phyloP scores from a whole-genome alignment of 2,888 invertebrate species.

The Melieria crassipennis region DNA sequence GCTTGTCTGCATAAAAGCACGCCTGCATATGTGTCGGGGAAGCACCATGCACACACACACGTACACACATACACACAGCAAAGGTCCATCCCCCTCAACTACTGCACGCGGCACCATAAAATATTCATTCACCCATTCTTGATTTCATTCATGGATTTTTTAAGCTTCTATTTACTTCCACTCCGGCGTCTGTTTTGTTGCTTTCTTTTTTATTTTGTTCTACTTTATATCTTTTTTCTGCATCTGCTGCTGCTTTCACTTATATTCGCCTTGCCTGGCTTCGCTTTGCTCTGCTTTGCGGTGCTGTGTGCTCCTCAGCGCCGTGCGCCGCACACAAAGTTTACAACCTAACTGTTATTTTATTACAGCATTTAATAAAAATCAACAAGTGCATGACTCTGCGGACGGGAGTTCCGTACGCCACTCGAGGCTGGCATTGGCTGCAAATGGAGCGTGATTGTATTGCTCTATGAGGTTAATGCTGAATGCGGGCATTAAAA shows the following conservation, averaged over 20 bases:
- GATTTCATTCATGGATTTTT: conserved; percentile 38
- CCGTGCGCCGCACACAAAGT: conserved; percentile 15
- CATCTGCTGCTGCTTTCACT: neutral
- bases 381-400: conserved; percentile 42
- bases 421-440: conserved; percentile 27
- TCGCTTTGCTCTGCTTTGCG: conserved; percentile 9
- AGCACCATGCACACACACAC: no score
- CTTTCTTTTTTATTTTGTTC: conserved; percentile 13
- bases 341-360: conserved; percentile 43
- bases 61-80: no score
- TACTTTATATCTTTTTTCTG: conserved; percentile 18
- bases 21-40: no score
- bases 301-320: neutral
- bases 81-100: neutral
- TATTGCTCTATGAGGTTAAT: conserved; percentile 22
- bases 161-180: conserved; percentile 20
- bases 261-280: neutral
- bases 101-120: conserved; percentile 22
- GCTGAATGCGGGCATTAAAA: conserved; percentile 31
- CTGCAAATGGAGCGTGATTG: conserved; percentile 38
- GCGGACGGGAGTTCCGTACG: conserved; percentile 29
- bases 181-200: conserved; percentile 14
- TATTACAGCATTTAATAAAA: conserved; percentile 44
- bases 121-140: conserved; percentile 40
- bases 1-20: no score